Percentiles rank a stretch among this genome's conserved stretches.
These are phyloP conservation scores for Mormyrus iriodes DNA, from an alignment of 2,113 vertebrate genomes.

Conservation along the genomic window DNA sequence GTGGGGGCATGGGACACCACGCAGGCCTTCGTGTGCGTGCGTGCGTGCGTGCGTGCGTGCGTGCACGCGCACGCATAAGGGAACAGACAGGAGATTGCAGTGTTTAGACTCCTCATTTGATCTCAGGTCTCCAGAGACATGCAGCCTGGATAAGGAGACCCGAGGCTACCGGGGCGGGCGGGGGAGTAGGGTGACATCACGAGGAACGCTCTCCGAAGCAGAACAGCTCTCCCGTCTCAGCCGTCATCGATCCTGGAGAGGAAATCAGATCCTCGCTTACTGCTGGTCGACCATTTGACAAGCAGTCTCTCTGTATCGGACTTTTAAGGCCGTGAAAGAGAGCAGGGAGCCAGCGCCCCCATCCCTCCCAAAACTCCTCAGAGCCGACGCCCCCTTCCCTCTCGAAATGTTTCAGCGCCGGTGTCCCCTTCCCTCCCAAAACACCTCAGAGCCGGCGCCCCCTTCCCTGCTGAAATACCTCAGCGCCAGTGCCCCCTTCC, in stretches of 20 bases:
- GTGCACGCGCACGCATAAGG: background rate
- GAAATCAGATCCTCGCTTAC: slow-evolving; percentile 15
- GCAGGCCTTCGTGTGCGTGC: slow-evolving; percentile 13
- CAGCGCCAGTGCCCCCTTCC: too few species aligned
- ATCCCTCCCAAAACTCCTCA: background rate
- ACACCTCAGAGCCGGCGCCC: background rate
- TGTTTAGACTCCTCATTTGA: slow-evolving; percentile 36
- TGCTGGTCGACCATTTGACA: background rate
- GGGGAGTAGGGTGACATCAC: slow-evolving; percentile 27
- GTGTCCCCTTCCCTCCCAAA: background rate
- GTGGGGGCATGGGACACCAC: too few species aligned
- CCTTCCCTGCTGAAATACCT: background rate
- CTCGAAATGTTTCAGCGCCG: background rate
- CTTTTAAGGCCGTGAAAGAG: background rate
- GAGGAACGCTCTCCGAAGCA: slow-evolving; percentile 14
- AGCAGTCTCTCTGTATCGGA: background rate
- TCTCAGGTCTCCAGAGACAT: slow-evolving; percentile 29
- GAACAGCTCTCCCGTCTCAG: slow-evolving; percentile 23
- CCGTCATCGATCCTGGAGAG: slow-evolving; percentile 34
- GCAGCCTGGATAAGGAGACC: slow-evolving; percentile 33
- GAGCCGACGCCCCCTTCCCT: background rate
- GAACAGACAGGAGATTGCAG: slow-evolving; percentile 27
- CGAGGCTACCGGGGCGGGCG: slow-evolving; percentile 22
- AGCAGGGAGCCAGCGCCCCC: too few species aligned
- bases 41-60: background rate